Conservation (phyloP, 1,140 invertebrate species). For the Chrysopa pallens region DNA sequence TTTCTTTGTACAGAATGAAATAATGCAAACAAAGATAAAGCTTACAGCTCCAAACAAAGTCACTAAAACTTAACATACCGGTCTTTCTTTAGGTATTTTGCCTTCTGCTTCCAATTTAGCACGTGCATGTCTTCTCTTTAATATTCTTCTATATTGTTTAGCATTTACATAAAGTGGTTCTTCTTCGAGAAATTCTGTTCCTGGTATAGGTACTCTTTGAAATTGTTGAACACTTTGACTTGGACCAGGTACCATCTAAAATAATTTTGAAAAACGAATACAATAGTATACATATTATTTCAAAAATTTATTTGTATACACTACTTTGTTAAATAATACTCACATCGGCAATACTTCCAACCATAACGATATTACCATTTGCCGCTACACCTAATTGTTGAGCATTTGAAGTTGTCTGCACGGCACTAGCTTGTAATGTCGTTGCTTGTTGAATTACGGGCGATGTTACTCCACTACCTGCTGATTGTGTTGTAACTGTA, state of each 20-base stretch:
- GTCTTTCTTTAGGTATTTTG: conserved; percentile 90
- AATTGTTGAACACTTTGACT: conserved; percentile 32
- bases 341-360: conserved; percentile 29
- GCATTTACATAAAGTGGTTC: conserved; percentile 96
- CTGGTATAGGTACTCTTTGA: conserved; percentile 42
- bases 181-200: conserved; percentile 63
- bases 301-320: background rate
- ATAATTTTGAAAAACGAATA: conserved; percentile 4
- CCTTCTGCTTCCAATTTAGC: conserved; percentile 83
- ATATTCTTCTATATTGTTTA: conserved; percentile 90
- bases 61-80: conserved; percentile 38
- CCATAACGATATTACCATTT: conserved; percentile 41
- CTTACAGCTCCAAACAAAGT: no score
- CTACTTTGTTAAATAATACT: conserved; percentile 10
- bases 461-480: conserved; percentile 14
- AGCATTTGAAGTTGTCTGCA: background rate
- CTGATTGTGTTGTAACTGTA: conserved; percentile 10
- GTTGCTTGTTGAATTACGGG: conserved; percentile 10
- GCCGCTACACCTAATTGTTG: conserved; percentile 20
- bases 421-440: background rate
- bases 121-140: conserved; percentile 75
- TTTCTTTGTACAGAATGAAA: no score
- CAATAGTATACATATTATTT: background rate
- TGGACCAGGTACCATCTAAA: conserved; percentile 43
- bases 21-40: no score